Evolutionary conservation across 2,113 vertebrate genomes (phyloP).

Genomic region (Dermatemys mawii): DNA sequence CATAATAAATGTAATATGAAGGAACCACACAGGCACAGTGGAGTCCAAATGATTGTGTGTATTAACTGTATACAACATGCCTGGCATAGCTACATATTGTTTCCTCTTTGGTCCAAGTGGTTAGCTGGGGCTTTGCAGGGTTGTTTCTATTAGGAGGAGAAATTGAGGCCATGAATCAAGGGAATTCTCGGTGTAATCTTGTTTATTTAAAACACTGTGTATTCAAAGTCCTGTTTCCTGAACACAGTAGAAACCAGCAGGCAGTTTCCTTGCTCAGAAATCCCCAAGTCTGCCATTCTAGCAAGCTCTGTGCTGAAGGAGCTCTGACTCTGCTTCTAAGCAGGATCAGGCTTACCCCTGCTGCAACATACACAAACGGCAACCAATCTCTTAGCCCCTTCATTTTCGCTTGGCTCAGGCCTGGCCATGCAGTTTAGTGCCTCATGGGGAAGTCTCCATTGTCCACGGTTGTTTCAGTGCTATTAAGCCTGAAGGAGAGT

Average conservation of each 20-base stretch:
- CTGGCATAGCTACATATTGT: neutral
- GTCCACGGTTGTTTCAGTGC: neutral
- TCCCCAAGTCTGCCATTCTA: neutral
- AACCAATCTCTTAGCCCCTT: rapidly evolving
- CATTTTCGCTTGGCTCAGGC: neutral
- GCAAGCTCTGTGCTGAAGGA: neutral
- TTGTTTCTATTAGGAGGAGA: neutral
- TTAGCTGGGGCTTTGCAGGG: neutral
- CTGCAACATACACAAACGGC: neutral
- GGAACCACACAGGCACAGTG: neutral
- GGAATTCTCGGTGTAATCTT: neutral
- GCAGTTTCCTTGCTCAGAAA: neutral
- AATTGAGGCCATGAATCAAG: neutral
- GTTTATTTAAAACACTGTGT: neutral
- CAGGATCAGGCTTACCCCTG: neutral
- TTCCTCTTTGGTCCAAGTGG: neutral
- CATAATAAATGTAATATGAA: neutral
- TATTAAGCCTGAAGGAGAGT: neutral
- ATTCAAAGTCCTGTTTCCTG: neutral
- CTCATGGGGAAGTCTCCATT: neutral
- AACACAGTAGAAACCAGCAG: neutral
- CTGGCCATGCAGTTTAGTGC: neutral
- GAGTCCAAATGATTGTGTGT: neutral
- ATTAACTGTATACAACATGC: neutral
- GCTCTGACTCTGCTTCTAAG: neutral